Evolutionary conservation across 2,113 vertebrate species (phyloP), one percentile per base, ranked within the genome.

Genomic region (Callionymus lyra): DNA sequence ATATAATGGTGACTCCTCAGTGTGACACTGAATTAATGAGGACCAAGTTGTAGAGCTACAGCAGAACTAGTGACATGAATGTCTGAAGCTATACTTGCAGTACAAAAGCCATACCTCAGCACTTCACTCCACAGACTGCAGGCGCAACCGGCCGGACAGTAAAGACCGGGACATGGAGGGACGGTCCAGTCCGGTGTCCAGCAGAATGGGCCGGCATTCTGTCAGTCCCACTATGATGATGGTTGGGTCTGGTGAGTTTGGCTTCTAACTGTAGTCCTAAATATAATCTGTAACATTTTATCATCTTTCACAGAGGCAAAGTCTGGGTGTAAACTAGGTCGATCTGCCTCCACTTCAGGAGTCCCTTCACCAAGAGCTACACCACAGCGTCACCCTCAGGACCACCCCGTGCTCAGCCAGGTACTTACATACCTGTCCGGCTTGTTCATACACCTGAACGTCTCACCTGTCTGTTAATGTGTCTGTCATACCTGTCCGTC

Each of bases 311-410:
- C 71, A 97, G 94, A 98, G 53, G 62, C 87, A 10, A 94, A 91
- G 74, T 63, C 81, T 0, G 87, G 76, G 16, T 90, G 89, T 83
- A 91, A 91, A 44, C 73, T 96, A 0, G 91, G 94, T 15, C 89
- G 92, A 2, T 98, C 93, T 1, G 91, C 91, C 0, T 95, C 92
- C 1, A 92, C 92, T 0, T 95, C 94, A 36, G 93, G 91, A 65
- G 92, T 94, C 72, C 88, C 91, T 74, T 91, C 90, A 47, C 74
- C 90, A 0, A 86, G 88, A 1, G 86, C 84, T 2, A 78, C 85
- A 4, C 88, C 89, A 44, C 89, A 90, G 62, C 82, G 87, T 77
- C 91, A 90, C 77, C 68, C 82, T 70, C 65, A 87, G 0, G 90
- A 67, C 45, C 90, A 91, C 3, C 73, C 68, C 0, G 77, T 58